Percentiles rank a stretch among this genome's conserved stretches.
phyloP scores from a whole-genome alignment of 2,888 invertebrate species.

The Palloptera scutellata region DNA sequence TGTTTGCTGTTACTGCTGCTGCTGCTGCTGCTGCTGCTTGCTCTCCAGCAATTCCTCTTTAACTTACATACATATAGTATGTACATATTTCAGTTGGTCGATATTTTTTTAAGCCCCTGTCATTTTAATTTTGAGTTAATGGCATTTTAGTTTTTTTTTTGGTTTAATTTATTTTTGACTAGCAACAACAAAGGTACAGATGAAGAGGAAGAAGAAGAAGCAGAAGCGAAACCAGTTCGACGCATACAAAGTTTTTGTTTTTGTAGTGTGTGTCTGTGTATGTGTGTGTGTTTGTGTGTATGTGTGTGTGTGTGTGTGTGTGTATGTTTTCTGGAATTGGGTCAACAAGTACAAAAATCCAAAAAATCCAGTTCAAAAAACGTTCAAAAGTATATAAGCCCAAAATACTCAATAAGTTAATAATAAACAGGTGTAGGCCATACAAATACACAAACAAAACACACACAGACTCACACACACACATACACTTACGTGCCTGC shows the following conservation, averaged over 20 bases:
- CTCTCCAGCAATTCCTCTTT: too few relatives aligned
- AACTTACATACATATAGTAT: too few relatives aligned
- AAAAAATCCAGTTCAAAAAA: background rate
- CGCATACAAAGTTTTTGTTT: constrained; percentile 19
- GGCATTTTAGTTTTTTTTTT: background rate
- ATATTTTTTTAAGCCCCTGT: background rate
- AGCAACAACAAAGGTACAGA: constrained; percentile 9
- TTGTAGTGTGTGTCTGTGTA: constrained; percentile 10
- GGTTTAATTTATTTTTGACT: constrained; percentile 14
- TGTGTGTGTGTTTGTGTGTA: too few relatives aligned
- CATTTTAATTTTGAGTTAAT: background rate
- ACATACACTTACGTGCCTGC: background rate
- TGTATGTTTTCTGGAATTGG: constrained; percentile 19
- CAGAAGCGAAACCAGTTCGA: constrained; percentile 19
- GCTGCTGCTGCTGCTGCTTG: too few relatives aligned
- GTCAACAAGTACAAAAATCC: background rate
- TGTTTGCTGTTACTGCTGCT: too few relatives aligned
- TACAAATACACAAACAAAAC: background rate
- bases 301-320: constrained; percentile 19
- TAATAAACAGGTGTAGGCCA: background rate
- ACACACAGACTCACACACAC: background rate
- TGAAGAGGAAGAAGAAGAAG: constrained; percentile 9
- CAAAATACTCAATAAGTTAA: too few relatives aligned
- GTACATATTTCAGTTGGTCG: too few relatives aligned
- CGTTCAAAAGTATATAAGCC: too few relatives aligned